Evolutionary conservation across 2,113 vertebrate species (phyloP).

Genomic region (Nycticryphes semicollaris): DNA sequence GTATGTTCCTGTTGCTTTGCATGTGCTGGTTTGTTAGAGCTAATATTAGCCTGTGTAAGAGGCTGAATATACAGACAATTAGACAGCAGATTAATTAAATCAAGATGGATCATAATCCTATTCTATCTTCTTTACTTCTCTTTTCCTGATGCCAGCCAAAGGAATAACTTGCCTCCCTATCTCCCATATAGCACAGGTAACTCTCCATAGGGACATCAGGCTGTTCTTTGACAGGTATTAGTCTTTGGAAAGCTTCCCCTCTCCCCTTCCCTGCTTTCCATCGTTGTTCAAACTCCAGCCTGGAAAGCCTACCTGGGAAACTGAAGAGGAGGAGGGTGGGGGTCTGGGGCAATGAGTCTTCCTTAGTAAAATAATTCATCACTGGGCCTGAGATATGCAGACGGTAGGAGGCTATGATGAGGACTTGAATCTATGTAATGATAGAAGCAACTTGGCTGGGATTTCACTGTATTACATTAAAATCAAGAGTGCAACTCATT

Average conservation of each 20-base stretch:
- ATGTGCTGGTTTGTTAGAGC: not conserved
- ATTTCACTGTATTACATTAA: not conserved
- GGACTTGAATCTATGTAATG: not conserved
- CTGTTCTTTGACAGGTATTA: not conserved
- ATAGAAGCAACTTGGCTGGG: not conserved
- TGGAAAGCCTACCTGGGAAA: not conserved
- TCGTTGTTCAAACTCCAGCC: not conserved
- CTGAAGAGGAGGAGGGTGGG: not conserved
- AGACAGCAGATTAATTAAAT: not conserved
- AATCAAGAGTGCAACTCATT: not conserved
- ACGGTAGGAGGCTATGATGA: not conserved
- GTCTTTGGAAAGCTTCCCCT: not conserved
- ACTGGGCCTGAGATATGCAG: not conserved
- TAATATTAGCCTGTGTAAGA: not conserved
- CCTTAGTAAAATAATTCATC: not conserved
- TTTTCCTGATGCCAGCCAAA: not conserved
- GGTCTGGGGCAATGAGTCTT: not conserved
- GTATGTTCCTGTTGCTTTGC: not conserved
- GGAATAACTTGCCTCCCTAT: not conserved
- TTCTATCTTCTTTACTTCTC: not conserved
- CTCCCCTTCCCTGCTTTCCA: not conserved
- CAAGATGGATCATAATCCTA: not conserved
- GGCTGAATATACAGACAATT: not conserved
- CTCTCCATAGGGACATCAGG: not conserved
- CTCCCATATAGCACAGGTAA: not conserved